phyloP scores from a whole-genome alignment of 2,888 invertebrate genomes.

The Amphimallon solstitiale region DNA sequence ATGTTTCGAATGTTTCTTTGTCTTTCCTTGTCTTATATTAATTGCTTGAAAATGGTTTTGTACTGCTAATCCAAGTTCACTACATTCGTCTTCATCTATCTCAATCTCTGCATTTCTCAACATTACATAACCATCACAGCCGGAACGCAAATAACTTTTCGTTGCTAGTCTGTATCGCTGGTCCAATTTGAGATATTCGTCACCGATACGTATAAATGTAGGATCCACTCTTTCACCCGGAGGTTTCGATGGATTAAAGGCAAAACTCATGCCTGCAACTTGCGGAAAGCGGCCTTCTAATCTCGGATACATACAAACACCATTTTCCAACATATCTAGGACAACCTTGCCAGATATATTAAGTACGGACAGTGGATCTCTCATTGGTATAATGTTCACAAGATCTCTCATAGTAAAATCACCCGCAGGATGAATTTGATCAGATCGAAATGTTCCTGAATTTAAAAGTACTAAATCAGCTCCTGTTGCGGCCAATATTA shows the following conservation, averaged over 20 bases:
- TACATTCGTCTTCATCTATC: constrained; percentile 87
- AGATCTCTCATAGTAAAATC: constrained; percentile 87
- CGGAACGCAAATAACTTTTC: constrained; percentile 82
- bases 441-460: constrained; percentile 86
- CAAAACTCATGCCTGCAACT: constrained; percentile 81
- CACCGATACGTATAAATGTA: constrained; percentile 82
- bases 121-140: constrained; percentile 88
- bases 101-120: constrained; percentile 72
- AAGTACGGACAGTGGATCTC: constrained; percentile 83
- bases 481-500: constrained; percentile 84
- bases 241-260: constrained; percentile 77
- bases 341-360: constrained; percentile 75
- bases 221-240: constrained; percentile 77
- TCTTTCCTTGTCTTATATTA: constrained; percentile 78
- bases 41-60: constrained; percentile 93
- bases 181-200: constrained; percentile 78
- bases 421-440: constrained; percentile 83
- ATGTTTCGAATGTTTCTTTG: constrained; percentile 79
- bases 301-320: constrained; percentile 86
- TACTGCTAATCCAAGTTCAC: constrained; percentile 83
- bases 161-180: constrained; percentile 82
- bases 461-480: constrained; percentile 88
- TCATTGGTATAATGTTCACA: constrained; percentile 84
- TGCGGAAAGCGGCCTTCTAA: constrained; percentile 91
- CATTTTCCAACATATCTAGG: constrained; percentile 81